phyloP scores from a whole-genome alignment of 2,113 vertebrate genomes.

The Tapirus terrestris region DNA sequence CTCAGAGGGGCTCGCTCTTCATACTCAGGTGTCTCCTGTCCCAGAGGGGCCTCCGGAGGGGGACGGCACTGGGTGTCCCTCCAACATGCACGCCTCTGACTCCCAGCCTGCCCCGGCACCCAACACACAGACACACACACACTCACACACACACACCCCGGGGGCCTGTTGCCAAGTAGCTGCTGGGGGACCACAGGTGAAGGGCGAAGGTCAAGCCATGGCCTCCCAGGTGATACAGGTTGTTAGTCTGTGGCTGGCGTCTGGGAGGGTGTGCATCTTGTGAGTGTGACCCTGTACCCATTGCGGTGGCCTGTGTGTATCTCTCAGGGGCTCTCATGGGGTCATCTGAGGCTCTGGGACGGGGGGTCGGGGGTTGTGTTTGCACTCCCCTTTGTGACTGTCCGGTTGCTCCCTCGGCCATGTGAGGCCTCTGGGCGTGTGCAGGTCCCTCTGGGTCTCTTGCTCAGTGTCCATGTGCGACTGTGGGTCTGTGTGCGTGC shows the following conservation, averaged over 20 bases:
- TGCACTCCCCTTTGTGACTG: background rate
- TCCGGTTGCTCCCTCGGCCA: background rate
- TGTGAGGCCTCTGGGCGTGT: too few species aligned
- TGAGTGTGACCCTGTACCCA: background rate
- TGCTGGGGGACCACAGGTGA: background rate
- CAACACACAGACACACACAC: background rate
- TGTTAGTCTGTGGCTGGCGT: background rate
- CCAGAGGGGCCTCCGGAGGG: background rate
- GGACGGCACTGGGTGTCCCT: background rate
- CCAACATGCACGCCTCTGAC: background rate
- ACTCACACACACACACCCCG: too few species aligned
- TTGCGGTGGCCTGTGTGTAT: too few species aligned
- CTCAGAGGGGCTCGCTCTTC: background rate
- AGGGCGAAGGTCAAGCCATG: background rate
- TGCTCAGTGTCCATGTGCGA: accelerated
- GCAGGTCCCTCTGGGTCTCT: background rate
- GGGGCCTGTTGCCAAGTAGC: background rate
- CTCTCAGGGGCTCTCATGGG: background rate
- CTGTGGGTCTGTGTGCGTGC: accelerated
- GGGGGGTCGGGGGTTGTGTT: background rate
- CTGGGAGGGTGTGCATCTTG: background rate
- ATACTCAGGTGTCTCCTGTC: background rate
- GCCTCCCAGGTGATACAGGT: background rate
- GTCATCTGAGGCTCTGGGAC: background rate
- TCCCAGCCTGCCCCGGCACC: accelerated